phyloP scores from a whole-genome alignment of 2,797 vertebrate species.

The Sarcophilus harrisii region DNA sequence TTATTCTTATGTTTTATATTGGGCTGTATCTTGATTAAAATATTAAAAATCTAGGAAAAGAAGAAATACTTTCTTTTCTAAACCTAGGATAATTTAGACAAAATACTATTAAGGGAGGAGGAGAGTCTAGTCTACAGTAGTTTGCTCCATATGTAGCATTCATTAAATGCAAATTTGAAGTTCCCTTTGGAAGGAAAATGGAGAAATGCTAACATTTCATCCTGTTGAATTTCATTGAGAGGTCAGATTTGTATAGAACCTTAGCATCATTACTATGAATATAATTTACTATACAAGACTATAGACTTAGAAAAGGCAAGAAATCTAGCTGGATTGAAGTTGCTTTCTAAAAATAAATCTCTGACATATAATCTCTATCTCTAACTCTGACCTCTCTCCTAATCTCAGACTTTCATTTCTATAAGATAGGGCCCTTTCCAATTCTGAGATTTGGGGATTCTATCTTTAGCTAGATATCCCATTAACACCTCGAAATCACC shows the following conservation, averaged over 20 bases:
- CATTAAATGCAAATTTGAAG: neutral
- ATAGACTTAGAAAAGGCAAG: neutral
- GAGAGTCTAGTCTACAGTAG: neutral
- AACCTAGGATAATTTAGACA: neutral
- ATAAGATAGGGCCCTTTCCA: neutral
- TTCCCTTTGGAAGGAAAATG: neutral
- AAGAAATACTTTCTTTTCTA: neutral
- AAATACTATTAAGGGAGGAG: neutral
- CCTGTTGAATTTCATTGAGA: neutral
- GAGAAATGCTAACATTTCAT: neutral
- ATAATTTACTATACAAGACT: neutral
- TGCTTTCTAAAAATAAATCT: neutral
- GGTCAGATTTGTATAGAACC: neutral
- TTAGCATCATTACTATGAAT: neutral
- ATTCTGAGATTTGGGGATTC: neutral
- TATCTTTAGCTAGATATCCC: neutral
- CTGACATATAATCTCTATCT: neutral
- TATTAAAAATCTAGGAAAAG: neutral
- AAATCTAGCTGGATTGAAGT: neutral
- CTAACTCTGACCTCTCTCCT: neutral
- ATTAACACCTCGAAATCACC: neutral
- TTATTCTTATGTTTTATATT: slow-evolving; percentile 71
- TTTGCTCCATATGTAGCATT: neutral
- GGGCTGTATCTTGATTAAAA: slow-evolving; percentile 61
- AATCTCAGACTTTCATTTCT: neutral